Conservation (phyloP, 1,140 invertebrate species). For the Conus betulinus region DNA sequence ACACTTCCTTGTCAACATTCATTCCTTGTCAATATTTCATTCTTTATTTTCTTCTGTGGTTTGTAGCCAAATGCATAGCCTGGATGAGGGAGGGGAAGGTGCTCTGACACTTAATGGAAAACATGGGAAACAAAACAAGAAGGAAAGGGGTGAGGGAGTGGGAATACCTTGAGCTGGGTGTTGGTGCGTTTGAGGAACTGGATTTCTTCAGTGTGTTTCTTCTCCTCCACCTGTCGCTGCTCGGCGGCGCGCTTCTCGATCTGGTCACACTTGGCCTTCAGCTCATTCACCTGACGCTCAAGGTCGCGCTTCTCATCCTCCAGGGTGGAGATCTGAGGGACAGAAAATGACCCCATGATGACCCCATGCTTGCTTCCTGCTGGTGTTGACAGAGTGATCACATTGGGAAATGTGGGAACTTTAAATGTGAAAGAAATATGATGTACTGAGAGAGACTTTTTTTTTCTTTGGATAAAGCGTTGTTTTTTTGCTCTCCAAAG, state of each 20-base stretch:
- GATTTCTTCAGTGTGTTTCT: constrained; percentile 93
- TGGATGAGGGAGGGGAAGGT: too few species aligned
- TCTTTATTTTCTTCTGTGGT: too few species aligned
- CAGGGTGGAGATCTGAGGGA: constrained; percentile 79
- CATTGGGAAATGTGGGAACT: background rate
- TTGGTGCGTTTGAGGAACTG: constrained; percentile 94
- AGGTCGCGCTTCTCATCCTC: constrained; percentile 84
- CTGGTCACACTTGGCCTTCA: constrained; percentile 90
- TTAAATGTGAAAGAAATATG: too few species aligned
- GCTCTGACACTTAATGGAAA: too few species aligned
- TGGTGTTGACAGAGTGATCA: background rate
- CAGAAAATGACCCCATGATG: background rate
- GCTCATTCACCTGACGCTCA: constrained; percentile 87
- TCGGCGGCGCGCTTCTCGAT: constrained; percentile 90
- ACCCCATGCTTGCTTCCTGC: background rate
- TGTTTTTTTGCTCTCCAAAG: too few species aligned
- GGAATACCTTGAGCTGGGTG: constrained; percentile 89
- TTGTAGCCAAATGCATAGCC: too few species aligned
- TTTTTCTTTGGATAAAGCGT: too few species aligned
- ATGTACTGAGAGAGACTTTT: too few species aligned
- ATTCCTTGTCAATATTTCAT: too few species aligned
- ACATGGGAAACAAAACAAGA: background rate
- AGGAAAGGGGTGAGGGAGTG: too few species aligned
- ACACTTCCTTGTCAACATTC: too few species aligned
- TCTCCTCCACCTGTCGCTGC: constrained; percentile 89